Evolutionary conservation across 2,888 invertebrate species (phyloP).

Genomic region (Lymantria dispar): DNA sequence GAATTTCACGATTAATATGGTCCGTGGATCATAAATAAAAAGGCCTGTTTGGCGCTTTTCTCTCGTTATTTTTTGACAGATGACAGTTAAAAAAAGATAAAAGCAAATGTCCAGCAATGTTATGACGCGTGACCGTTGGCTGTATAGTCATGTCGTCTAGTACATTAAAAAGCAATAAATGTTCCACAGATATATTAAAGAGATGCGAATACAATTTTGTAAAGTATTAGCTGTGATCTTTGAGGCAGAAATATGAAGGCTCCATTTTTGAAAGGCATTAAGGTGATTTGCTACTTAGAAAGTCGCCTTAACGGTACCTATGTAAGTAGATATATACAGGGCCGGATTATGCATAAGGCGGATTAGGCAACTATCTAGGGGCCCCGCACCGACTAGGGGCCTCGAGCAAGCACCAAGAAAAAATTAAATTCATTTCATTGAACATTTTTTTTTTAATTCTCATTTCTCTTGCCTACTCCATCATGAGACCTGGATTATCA

Average conservation of each 20-base stretch:
- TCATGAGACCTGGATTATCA: too few species aligned
- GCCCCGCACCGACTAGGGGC: too few species aligned
- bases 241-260: slow-evolving; percentile 36
- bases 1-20: slow-evolving; percentile 25
- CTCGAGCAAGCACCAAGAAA: too few species aligned
- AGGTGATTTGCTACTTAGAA: too few species aligned
- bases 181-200: slow-evolving; percentile 46
- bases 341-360: too few species aligned
- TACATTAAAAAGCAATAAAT: slow-evolving; percentile 70
- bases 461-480: too few species aligned
- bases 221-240: slow-evolving; percentile 47
- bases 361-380: too few species aligned
- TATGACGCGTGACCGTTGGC: slow-evolving; percentile 58
- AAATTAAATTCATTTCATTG: too few species aligned
- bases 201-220: slow-evolving; percentile 41
- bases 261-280: too few species aligned
- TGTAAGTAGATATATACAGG: too few species aligned
- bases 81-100: slow-evolving; percentile 56
- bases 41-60: slow-evolving; percentile 43
- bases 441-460: too few species aligned
- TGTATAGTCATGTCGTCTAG: slow-evolving; percentile 57
- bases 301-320: too few species aligned
- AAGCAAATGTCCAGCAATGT: slow-evolving; percentile 48
- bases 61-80: slow-evolving; percentile 53
- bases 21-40: slow-evolving; percentile 21